Base-by-base conservation (phyloP, 2,888 invertebrate genomes). In the Osmoderma eremita region DNA sequence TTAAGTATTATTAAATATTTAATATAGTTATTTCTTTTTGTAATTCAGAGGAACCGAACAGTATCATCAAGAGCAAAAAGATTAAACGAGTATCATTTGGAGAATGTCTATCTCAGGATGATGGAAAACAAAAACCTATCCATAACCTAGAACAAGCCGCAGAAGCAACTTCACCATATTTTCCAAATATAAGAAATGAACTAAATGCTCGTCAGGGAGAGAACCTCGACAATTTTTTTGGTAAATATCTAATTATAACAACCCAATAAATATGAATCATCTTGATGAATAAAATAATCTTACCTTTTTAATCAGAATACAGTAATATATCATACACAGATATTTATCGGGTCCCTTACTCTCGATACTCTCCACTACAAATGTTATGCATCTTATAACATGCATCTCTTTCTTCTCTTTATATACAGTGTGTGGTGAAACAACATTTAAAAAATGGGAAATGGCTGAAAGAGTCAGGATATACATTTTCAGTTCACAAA, bases 31-130 rank as follows among this genome's bases (percentile, higher is more conserved):
- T 41, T 2, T 38, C 10, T 15, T 18, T 8, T 12, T 38, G 30
- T 61, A 4, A 45, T 24, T 61, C 18, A 58, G 42, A 15, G 10
- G 18, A 15, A 5, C 13, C 15, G 12, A 10, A 61, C n/a, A 30
- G n/a, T n/a, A 13, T n/a, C 8, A 15, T 10, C 45, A 61, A 61
- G 17, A 12, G 5, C 2, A 61, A 61, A 24, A 61, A 61, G 17
- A 30, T n/a, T 41, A 56, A 56, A 20, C 39, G 15, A 48, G 58
- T 61, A 17, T 61, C 58, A 12, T 61, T 61, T 45, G 58, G 58
- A 17, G 17, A 61, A 15, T 61, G 15, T 30, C 2, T 36, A 10
- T 45, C 58, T 1, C 58, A 45, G 24, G 58, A 48, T 0, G 58
- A 45, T 15, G 30, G n/a, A 61, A 45, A 3, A 22, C 4, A 18